These are phyloP conservation scores for Chauna torquata DNA, from an alignment of 2,113 vertebrate genomes.

Conservation along the genomic window DNA sequence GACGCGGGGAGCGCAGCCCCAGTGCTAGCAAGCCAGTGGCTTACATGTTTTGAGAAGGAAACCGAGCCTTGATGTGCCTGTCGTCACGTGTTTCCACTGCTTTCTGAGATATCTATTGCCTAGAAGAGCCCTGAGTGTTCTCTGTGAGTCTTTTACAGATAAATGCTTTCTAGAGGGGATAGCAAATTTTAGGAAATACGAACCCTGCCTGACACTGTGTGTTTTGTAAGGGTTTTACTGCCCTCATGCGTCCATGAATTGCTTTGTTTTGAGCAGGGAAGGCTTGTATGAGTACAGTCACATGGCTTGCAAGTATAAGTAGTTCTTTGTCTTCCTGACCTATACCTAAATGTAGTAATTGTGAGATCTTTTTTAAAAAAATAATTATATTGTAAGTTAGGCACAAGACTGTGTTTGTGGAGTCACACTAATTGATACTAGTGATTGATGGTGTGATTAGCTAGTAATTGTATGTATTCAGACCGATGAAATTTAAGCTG, in stretches of 20 bases:
- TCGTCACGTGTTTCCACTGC: background rate
- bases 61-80: background rate
- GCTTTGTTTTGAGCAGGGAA: background rate
- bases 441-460: too few species aligned
- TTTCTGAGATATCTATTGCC: background rate
- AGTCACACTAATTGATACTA: too few species aligned
- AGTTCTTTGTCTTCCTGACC: background rate
- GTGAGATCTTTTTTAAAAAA: background rate
- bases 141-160: background rate
- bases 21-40: background rate
- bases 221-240: conserved; percentile 18
- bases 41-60: background rate
- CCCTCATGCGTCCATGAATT: conserved; percentile 27
- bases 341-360: background rate
- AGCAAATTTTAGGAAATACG: background rate
- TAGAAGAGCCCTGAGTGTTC: background rate
- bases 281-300: background rate
- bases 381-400: fast-evolving
- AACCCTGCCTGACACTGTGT: background rate
- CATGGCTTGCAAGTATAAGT: background rate
- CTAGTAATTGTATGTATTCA: fast-evolving
- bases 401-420: background rate
- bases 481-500: fast-evolving
- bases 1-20: background rate
- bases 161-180: background rate